A percentile compares a stretch with the other conserved stretches of the same genome.
Evolutionary conservation across 2,797 vertebrate genomes (phyloP).

Genomic region (Melanotaenia nigrans): DNA sequence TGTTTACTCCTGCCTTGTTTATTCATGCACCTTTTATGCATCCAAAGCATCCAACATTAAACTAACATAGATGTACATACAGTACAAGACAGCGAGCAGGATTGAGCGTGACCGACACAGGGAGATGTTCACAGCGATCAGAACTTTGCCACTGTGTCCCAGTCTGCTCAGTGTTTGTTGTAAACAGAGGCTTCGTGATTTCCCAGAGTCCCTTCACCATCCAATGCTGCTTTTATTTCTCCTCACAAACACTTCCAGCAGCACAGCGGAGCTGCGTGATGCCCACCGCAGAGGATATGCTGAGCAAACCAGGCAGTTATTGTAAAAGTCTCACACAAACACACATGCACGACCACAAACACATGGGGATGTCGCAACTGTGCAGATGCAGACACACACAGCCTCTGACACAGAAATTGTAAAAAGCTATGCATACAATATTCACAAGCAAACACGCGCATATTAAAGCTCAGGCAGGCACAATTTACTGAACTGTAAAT

Average conservation of each 20-base stretch:
- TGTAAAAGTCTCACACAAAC: slow-evolving; percentile 47
- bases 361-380: slow-evolving; percentile 37
- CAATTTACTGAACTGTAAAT: slow-evolving; percentile 20
- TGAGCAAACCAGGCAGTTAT: slow-evolving; percentile 61
- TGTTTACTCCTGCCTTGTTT: slow-evolving; percentile 47
- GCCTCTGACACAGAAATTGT: slow-evolving; percentile 8
- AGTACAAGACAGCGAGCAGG: slow-evolving; percentile 38
- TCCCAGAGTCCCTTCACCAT: slow-evolving; percentile 50
- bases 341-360: slow-evolving; percentile 10
- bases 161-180: slow-evolving; percentile 42
- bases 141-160: slow-evolving; percentile 47
- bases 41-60: slow-evolving; percentile 33
- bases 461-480: slow-evolving; percentile 18
- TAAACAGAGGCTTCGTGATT: slow-evolving; percentile 55
- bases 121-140: slow-evolving; percentile 35
- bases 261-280: slow-evolving; percentile 62
- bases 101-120: slow-evolving; percentile 24
- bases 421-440: slow-evolving; percentile 12
- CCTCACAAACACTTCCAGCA: slow-evolving; percentile 62
- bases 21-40: slow-evolving; percentile 45
- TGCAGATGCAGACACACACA: slow-evolving; percentile 31
- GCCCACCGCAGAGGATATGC: slow-evolving; percentile 51
- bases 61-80: slow-evolving; percentile 52
- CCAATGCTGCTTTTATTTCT: slow-evolving; percentile 53
- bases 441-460: slow-evolving; percentile 20